A percentile compares a stretch with the other conserved stretches of the same genome.
These are phyloP conservation scores for Sinella curviseta DNA, from an alignment of 1,140 invertebrate species.

Conservation along the genomic window DNA sequence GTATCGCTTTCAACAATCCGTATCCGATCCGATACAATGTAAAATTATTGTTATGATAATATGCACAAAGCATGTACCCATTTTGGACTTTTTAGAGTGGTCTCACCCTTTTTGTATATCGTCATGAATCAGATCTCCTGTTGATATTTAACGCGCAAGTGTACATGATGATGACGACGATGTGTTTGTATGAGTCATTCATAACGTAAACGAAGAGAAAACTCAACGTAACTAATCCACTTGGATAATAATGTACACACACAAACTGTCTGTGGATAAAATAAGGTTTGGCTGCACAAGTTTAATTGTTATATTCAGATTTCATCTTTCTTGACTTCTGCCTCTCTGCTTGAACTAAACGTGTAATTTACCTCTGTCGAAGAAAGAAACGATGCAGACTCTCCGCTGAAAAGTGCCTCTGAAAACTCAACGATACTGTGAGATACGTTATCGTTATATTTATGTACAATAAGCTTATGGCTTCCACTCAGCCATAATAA, in stretches of 20 bases:
- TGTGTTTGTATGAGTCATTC: background rate
- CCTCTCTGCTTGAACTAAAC: background rate
- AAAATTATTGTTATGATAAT: background rate
- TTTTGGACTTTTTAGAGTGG: background rate
- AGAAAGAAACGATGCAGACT: background rate
- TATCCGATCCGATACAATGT: background rate
- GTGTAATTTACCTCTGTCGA: conserved; percentile 16
- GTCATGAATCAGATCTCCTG: conserved; percentile 14
- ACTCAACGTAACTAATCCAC: background rate
- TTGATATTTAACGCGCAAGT: background rate
- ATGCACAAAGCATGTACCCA: background rate
- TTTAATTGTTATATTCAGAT: background rate
- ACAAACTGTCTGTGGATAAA: too few relatives aligned
- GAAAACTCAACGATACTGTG: background rate
- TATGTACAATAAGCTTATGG: too few relatives aligned
- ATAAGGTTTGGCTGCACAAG: too few relatives aligned
- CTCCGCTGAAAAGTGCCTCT: background rate
- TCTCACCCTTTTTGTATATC: background rate
- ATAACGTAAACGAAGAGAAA: background rate
- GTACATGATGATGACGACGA: background rate
- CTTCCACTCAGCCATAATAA: too few relatives aligned
- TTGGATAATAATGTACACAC: too few relatives aligned
- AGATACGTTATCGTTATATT: too few relatives aligned
- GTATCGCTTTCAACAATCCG: background rate
- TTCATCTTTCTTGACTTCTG: background rate